These are phyloP conservation scores for Falco novaeseelandiae DNA, from an alignment of 2,797 vertebrate genomes.

Conservation along the genomic window DNA sequence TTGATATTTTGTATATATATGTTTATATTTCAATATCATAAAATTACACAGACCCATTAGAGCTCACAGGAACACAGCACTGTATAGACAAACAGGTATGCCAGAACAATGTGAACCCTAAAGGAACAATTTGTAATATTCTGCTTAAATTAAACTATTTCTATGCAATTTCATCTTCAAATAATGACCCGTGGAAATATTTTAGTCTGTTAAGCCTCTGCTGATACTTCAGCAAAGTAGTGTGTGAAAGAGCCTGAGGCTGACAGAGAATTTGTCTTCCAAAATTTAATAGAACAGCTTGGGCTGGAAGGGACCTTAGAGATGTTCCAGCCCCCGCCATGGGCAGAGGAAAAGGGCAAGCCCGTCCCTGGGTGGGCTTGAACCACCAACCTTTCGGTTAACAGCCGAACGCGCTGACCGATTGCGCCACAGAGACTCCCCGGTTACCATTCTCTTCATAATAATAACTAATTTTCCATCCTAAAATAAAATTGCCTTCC, in stretches of 20 bases:
- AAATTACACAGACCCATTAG: not conserved
- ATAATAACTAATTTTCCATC: not conserved
- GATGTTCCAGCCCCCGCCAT: accelerated
- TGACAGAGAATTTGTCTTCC: not conserved
- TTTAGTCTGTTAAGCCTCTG: not conserved
- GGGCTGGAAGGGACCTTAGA: not conserved
- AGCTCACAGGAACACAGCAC: not conserved
- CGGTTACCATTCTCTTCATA: accelerated
- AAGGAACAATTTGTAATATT: not conserved
- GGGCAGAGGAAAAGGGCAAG: accelerated
- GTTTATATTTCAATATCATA: not conserved
- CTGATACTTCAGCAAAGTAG: not conserved
- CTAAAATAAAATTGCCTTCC: not conserved
- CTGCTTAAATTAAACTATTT: not conserved
- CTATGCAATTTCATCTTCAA: not conserved
- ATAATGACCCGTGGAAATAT: not conserved
- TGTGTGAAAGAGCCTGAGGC: not conserved
- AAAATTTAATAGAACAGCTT: not conserved
- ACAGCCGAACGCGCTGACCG: conserved; percentile 79
- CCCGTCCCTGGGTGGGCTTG: conserved; percentile 80
- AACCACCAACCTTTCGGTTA: conserved; percentile 83
- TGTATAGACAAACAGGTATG: not conserved
- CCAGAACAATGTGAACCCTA: not conserved
- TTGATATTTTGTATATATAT: not conserved
- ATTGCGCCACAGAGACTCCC: conserved; percentile 80